A percentile compares a stretch with the other conserved stretches of the same genome.
These are phyloP conservation scores for Ichneumoninae sp. DNA, from an alignment of 2,888 invertebrate species.

Conservation along the genomic window DNA sequence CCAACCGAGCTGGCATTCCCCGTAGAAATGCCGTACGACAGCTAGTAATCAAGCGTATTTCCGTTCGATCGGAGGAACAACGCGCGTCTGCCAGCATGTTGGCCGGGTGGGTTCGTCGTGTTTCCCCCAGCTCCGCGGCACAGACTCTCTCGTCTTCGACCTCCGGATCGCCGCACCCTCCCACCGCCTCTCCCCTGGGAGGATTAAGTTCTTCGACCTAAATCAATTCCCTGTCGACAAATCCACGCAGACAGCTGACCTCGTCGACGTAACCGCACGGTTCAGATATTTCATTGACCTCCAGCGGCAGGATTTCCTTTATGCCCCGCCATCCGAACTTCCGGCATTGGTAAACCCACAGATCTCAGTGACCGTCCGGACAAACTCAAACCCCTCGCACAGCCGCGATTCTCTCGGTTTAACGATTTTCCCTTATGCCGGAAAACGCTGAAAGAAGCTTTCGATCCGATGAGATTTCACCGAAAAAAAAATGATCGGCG, in stretches of 20 bases:
- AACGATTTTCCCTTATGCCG: slow-evolving; percentile 36
- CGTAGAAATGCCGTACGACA: slow-evolving; percentile 51
- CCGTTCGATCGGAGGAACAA: slow-evolving; percentile 58
- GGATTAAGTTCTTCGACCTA: slow-evolving; percentile 78
- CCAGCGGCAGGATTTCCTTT: slow-evolving; percentile 70
- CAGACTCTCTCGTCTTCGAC: slow-evolving; percentile 52
- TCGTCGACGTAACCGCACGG: slow-evolving; percentile 70
- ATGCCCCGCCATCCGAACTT: slow-evolving; percentile 60
- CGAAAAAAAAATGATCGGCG: not conserved
- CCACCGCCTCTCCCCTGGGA: slow-evolving; percentile 59
- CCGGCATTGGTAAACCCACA: slow-evolving; percentile 47
- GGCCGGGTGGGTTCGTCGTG: slow-evolving; percentile 40
- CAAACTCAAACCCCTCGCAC: not conserved
- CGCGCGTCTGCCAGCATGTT: slow-evolving; percentile 55
- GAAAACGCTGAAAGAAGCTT: slow-evolving; percentile 4
- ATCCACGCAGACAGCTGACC: slow-evolving; percentile 73
- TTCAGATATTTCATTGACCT: slow-evolving; percentile 78
- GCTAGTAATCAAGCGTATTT: slow-evolving; percentile 53
- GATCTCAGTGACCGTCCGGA: slow-evolving; percentile 34
- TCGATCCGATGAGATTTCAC: slow-evolving; percentile 1
- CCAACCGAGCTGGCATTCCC: slow-evolving; percentile 41
- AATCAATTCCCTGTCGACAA: slow-evolving; percentile 81
- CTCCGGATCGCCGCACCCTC: slow-evolving; percentile 20
- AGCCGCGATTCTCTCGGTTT: slow-evolving; percentile 15
- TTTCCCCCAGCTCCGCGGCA: slow-evolving; percentile 1